Percentiles rank a stretch among this genome's conserved stretches.
These are phyloP conservation scores for Cylindroiulus punctatus DNA, from an alignment of 2,888 invertebrate species.

Conservation along the genomic window DNA sequence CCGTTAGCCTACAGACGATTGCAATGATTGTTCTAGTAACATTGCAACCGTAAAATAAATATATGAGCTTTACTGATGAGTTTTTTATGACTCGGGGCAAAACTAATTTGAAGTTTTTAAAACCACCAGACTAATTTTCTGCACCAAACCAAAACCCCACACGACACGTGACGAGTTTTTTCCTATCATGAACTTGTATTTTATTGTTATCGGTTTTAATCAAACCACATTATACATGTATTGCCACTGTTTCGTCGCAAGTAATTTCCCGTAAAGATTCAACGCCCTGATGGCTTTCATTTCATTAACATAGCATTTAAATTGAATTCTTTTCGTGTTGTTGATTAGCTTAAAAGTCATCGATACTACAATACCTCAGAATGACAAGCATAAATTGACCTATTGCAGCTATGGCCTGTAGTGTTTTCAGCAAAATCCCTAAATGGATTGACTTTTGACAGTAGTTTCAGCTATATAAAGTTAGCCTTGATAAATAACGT, in stretches of 20 bases:
- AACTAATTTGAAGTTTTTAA: too few species aligned
- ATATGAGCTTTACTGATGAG: too few species aligned
- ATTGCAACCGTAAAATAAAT: too few species aligned
- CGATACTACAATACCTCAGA: background rate
- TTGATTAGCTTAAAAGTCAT: background rate
- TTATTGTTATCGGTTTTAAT: background rate
- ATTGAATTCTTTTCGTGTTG: background rate
- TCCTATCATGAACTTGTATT: background rate
- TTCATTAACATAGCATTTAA: conserved; percentile 10
- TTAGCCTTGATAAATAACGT: too few species aligned
- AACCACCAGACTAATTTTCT: background rate
- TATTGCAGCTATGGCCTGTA: too few species aligned
- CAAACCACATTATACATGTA: background rate
- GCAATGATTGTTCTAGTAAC: too few species aligned
- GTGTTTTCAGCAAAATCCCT: too few species aligned
- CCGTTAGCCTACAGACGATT: too few species aligned
- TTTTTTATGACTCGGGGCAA: too few species aligned
- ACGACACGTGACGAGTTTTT: background rate
- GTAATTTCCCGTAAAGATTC: background rate
- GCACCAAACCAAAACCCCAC: background rate
- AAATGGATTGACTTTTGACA: too few species aligned
- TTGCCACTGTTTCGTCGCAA: background rate
- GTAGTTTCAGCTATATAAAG: too few species aligned
- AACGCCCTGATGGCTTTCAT: background rate
- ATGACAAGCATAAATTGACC: background rate